Evolutionary conservation across 2,888 invertebrate genomes (phyloP), one percentile per base, ranked within the genome.

Genomic region (Drosophila testacea): DNA sequence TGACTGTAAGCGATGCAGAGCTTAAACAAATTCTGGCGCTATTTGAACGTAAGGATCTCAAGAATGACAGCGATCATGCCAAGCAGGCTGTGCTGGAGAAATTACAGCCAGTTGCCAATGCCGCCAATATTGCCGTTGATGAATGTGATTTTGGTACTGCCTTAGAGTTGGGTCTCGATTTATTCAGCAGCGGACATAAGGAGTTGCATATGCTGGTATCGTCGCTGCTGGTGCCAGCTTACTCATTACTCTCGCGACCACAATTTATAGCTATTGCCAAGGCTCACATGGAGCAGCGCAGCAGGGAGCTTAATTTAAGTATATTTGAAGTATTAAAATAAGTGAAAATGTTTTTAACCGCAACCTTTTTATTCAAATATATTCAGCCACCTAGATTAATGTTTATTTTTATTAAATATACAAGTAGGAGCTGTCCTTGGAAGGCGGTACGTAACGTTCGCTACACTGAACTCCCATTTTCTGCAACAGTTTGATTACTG

Each of bases 111-210:
- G 93, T 97, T 1, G 94, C 98, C 69, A 97, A 96, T 4, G 95
- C 95, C 62, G 96, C 92, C 0, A 89, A 78, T 28, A 91, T 90
- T 67, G 99, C 98, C 0, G 95, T 96, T 63, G 99, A 99, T 90
- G 99, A 99, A 92, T 96, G 96, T 90, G 98, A 99, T 92, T 98
- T 98, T 93, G 99, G 98, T 0, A 98, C 97, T 59, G 96, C 97
- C 0, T 92, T 99, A 2, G 98, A 99, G 92, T 93, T 97, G 39
- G 98, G 98, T 0, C 95, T 97, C 77, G 95, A 97, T 91, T 93
- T 99, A 51, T 97, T 98, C 90, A 95, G 95, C 70, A 96, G 95
- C 64, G 97, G 97, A 0, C 92, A 95, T 57, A 93, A 94, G 52
- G 94, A 94, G 69, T 93, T 98, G 16, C 95, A 98, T 90, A 92